phyloP scores from a whole-genome alignment of 2,888 invertebrate species.

The Camptogramma bilineatum region DNA sequence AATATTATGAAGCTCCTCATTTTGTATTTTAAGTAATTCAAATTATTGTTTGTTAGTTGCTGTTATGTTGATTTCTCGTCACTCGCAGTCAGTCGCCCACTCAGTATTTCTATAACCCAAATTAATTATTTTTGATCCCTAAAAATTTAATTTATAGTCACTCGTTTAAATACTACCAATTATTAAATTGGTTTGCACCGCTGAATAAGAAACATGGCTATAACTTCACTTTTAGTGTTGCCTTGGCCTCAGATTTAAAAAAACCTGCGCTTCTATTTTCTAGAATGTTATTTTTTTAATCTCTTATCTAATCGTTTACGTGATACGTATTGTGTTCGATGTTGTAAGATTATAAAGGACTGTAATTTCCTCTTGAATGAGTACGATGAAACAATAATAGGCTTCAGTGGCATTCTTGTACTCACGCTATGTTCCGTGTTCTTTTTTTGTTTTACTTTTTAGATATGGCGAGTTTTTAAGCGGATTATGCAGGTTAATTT shows the following conservation, averaged over 20 bases:
- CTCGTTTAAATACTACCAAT: neutral
- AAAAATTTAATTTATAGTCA: too few species aligned
- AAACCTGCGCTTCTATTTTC: conserved; percentile 10
- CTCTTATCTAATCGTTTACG: conserved; percentile 25
- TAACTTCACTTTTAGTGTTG: conserved; percentile 1
- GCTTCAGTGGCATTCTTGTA: neutral
- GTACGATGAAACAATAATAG: conserved; percentile 9
- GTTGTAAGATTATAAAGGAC: conserved; percentile 13
- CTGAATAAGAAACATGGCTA: neutral
- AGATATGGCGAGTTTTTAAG: too few species aligned
- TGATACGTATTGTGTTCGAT: conserved; percentile 30
- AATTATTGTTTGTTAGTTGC: too few species aligned
- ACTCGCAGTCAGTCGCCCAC: too few species aligned
- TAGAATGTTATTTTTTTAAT: conserved; percentile 11
- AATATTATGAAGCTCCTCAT: too few species aligned
- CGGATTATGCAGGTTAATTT: neutral
- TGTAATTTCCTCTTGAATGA: conserved; percentile 15
- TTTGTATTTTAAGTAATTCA: too few species aligned
- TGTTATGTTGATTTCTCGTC: too few species aligned
- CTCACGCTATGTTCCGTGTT: conserved; percentile 9
- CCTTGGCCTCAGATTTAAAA: conserved; percentile 3
- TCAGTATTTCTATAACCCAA: too few species aligned
- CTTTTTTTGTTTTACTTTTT: neutral
- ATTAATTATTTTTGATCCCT: too few species aligned
- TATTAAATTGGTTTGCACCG: neutral